phyloP scores from a whole-genome alignment of 2,797 vertebrate genomes.

The Coregonus ussuriensis region DNA sequence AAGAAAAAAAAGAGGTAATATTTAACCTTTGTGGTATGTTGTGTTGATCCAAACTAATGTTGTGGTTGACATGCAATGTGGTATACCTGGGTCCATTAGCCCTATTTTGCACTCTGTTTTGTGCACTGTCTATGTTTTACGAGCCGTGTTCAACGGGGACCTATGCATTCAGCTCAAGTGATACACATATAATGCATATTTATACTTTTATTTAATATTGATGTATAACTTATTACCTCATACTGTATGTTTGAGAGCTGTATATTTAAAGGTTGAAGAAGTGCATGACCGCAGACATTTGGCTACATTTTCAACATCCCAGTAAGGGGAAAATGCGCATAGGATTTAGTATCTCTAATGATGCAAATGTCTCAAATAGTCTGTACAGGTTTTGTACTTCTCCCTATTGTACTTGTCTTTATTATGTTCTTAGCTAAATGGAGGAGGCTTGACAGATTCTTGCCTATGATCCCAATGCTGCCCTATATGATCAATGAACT shows the following conservation, averaged over 20 bases:
- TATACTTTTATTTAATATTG: conserved; percentile 63
- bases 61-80: conserved; percentile 24
- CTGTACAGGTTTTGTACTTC: conserved; percentile 26
- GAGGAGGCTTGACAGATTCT: conserved; percentile 63
- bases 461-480: conserved; percentile 67
- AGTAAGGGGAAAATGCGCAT: conserved; percentile 41
- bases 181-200: conserved; percentile 58
- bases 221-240: conserved; percentile 64
- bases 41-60: conserved; percentile 47
- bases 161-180: conserved; percentile 36
- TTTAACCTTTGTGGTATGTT: conserved; percentile 48
- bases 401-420: conserved; percentile 34
- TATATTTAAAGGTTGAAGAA: conserved; percentile 37
- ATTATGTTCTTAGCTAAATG: conserved; percentile 33
- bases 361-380: conserved; percentile 49
- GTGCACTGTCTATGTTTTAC: conserved; percentile 58
- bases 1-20: conserved; percentile 45
- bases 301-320: conserved; percentile 18
- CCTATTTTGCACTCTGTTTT: conserved; percentile 59
- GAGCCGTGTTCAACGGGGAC: neutral
- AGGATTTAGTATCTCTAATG: conserved; percentile 48
- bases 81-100: conserved; percentile 14
- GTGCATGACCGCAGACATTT: conserved; percentile 21
- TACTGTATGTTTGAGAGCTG: conserved; percentile 32
- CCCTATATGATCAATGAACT: conserved; percentile 70